Conservation (phyloP, 2,797 vertebrate genomes). For the Crocidura indochinensis region DNA sequence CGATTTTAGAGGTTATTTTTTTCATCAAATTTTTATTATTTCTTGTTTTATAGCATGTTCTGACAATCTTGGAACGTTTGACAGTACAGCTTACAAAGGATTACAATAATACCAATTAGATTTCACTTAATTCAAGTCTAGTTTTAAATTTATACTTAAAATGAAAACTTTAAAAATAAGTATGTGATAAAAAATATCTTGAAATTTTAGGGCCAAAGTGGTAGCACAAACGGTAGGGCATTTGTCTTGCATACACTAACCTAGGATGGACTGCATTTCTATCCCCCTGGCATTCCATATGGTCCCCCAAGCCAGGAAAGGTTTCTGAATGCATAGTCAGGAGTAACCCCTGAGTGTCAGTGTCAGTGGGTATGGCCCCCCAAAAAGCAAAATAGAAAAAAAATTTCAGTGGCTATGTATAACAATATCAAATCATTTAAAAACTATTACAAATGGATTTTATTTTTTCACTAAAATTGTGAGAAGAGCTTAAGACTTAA, state of each 20-base stretch:
- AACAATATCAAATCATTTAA: slow-evolving; percentile 23
- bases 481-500: too few relatives aligned
- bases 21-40: background rate
- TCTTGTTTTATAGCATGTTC: background rate
- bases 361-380: too few relatives aligned
- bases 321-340: too few relatives aligned
- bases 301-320: too few relatives aligned
- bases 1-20: background rate
- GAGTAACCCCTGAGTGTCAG: too few relatives aligned
- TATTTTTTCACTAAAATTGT: slow-evolving; percentile 26
- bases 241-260: too few relatives aligned
- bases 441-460: background rate
- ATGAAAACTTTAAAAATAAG: slow-evolving; percentile 1
- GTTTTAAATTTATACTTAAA: slow-evolving; percentile 54
- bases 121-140: background rate
- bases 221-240: too few relatives aligned
- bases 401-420: background rate
- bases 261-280: too few relatives aligned
- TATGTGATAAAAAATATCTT: background rate
- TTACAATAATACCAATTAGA: background rate
- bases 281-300: too few relatives aligned
- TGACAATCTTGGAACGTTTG: background rate
- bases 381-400: background rate
- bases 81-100: background rate
- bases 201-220: background rate